Evolutionary conservation across 2,888 invertebrate genomes (phyloP).

Genomic region (Drosophila paramelanica): DNA sequence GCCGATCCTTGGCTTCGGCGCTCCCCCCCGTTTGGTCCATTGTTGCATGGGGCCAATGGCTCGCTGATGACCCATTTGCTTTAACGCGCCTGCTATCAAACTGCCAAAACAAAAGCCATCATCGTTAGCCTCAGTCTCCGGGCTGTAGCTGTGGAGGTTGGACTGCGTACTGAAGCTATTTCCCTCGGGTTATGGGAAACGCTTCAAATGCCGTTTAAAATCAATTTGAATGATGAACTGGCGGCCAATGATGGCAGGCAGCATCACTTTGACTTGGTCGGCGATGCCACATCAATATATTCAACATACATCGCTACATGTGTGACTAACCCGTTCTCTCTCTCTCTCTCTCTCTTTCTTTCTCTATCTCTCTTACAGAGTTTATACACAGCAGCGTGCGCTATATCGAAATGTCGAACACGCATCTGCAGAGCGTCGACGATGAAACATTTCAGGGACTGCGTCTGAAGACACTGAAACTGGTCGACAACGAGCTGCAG

Average conservation of each 20-base stretch:
- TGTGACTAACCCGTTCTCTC: not conserved
- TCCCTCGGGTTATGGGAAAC: conserved; percentile 72
- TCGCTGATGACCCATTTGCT: conserved; percentile 81
- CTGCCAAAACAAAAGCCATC: conserved; percentile 80
- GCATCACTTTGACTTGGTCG: conserved; percentile 31
- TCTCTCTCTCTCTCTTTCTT: conserved; percentile 26
- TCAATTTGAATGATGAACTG: conserved; percentile 80
- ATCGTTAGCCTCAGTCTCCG: conserved; percentile 63
- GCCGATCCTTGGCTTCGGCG: not conserved
- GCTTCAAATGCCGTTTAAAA: conserved; percentile 79
- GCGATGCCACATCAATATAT: conserved; percentile 34
- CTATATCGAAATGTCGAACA: conserved; percentile 93
- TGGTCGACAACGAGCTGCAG: conserved; percentile 93
- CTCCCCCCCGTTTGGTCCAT: conserved; percentile 34
- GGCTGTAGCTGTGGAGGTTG: not conserved
- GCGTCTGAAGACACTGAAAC: conserved; percentile 91
- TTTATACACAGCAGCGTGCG: conserved; percentile 92
- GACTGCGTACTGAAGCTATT: conserved; percentile 1
- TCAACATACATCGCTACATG: not conserved
- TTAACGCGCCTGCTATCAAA: conserved; percentile 79
- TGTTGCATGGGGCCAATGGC: conserved; percentile 58
- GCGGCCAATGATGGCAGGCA: conserved; percentile 15
- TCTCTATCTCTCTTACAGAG: conserved; percentile 87
- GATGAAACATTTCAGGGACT: conserved; percentile 92
- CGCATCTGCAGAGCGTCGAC: conserved; percentile 91